Base-by-base conservation (phyloP, 2,888 invertebrate species). In the Pegoplata infirma region DNA sequence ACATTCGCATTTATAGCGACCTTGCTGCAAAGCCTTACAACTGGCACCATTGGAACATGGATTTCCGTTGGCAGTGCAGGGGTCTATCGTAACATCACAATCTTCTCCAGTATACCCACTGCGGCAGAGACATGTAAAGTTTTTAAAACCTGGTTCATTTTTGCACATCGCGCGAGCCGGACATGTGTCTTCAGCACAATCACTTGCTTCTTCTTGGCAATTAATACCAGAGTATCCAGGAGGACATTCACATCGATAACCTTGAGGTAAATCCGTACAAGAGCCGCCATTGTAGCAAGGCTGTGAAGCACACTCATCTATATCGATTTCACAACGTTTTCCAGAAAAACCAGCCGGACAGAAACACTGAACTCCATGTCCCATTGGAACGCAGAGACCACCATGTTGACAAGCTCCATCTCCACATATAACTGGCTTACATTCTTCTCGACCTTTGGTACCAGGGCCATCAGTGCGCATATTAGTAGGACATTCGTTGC, bases 131-230 rank as follows among this genome's bases (percentile, higher is more conserved):
- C 99, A 99, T 1, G 97, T 97, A 85, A 93, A 95, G 86, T 97
- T 97, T 84, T 95, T 96, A 83, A 92, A 93, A 75, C 95, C 97
- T 17, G 95, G 97, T 89, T 95, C 96, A 88, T 98, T 97, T 90
- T 98, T 98, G 89, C 99, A 99, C 96, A 98, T 97, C 3, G 98
- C 98, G 85, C 97, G 92, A 86, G 97, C 98, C 0, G 97, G 97
- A 84, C 99, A 99, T 0, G 98, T 96, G 80, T 96, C 95, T 86
- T 94, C 95, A 82, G 91, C 91, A 86, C 97, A 98, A 84, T 98
- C 97, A 14, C 95, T 94, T 84, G 94, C 92, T 89, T 98, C 97
- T 87, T 97, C 96, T 90, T 98, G 98, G 86, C 98, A 98, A 86
- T 97, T 97, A 36, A 97, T 93, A n/a, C 97, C 97, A 7, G 94